phyloP scores from a whole-genome alignment of 2,113 vertebrate species.

The Cyphomyrus discorhynchus region DNA sequence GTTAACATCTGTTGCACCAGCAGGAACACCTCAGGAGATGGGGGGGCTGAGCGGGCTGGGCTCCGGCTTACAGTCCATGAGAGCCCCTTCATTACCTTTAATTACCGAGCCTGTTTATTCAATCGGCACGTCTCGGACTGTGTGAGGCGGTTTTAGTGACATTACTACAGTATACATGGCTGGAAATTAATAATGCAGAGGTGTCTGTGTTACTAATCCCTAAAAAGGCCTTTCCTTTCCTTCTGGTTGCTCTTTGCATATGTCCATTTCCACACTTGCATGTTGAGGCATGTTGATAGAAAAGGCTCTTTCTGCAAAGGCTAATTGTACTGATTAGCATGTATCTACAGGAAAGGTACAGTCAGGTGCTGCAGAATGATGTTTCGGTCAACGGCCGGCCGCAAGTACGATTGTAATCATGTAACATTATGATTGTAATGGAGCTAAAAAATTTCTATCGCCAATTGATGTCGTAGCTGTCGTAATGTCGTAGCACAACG shows the following conservation, averaged over 20 bases:
- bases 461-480: neutral
- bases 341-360: neutral
- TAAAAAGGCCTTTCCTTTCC: neutral
- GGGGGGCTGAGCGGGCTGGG: neutral
- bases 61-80: neutral
- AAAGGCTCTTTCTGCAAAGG: neutral
- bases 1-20: neutral
- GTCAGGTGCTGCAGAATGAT: neutral
- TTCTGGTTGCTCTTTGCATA: neutral
- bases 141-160: neutral
- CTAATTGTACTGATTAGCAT: neutral
- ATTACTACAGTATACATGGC: neutral
- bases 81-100: conserved; percentile 4
- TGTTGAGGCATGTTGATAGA: neutral
- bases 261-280: neutral
- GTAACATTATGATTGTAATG: neutral
- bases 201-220: neutral
- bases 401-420: neutral
- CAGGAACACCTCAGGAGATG: neutral
- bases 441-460: neutral
- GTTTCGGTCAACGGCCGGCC: neutral
- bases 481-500: neutral
- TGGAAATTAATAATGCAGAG: neutral
- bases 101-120: neutral
- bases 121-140: neutral